Base-by-base conservation (phyloP, 2,797 vertebrate genomes). In the Potorous gilbertii region DNA sequence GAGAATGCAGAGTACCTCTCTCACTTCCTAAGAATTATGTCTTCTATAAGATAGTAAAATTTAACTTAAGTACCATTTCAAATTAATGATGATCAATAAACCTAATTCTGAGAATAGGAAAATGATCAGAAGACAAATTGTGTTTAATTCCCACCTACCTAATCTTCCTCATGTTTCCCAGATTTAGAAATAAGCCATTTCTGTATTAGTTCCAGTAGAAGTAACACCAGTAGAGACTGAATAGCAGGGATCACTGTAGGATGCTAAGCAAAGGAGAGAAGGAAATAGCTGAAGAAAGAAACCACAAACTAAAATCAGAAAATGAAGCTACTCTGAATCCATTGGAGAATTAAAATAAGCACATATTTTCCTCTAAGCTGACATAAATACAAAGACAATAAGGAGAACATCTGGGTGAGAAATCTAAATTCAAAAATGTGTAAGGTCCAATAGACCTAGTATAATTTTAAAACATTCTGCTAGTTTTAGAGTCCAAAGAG, bases 361-460 rank as follows among this genome's bases (percentile, higher is more conserved):
- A 89, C 94, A 90, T 55, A 92, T 95, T 94, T 1, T 92, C n/a
- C 31, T 92, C 12, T 1, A 54, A 97, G 92, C 40, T 56, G 40
- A 1, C 31, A 28, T 62, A 50, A 18, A 92, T 92, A 93, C n/a
- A n/a, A 90, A 56, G 52, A 92, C 56, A 14, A 89, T 1, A 92
- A 16, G 0, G 0, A 93, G 13, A 27, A 2, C 93, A 62, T 52
- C 54, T 93, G 11, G 54, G 40, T 93, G 8, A 46, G 21, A 95
- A 94, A 1, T 94, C 3, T 2, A 93, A 93, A 92, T 89, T 27
- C 1, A 92, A 96, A 95, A 95, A 90, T 95, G 21, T 5, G 18
- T 87, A 40, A 94, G n/a, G 40, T 2, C 91, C 50, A 27, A 4
- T 90, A 12, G 57, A 24, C 92, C 2, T 56, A 12, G 1, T 91